Evolutionary conservation across 2,113 vertebrate species (phyloP).

Genomic region (Pachycephala philippinensis): DNA sequence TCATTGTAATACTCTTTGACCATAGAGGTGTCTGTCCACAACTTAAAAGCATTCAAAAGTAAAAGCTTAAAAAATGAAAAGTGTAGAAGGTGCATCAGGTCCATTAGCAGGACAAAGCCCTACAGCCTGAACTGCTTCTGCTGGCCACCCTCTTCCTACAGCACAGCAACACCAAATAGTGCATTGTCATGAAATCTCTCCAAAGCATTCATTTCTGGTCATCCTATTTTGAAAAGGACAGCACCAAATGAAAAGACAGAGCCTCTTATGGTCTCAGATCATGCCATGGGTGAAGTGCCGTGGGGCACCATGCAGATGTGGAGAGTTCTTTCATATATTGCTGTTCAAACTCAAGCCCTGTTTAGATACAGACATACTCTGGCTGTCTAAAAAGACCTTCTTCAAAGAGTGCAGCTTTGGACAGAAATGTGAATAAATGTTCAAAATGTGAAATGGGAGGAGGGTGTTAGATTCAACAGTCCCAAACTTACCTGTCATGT

Average conservation of each 20-base stretch:
- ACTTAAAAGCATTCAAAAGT: background rate
- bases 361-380: background rate
- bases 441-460: background rate
- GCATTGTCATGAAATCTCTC: background rate
- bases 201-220: background rate
- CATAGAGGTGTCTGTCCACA: background rate
- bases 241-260: background rate
- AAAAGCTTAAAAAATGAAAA: background rate
- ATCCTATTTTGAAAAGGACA: background rate
- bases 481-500: background rate
- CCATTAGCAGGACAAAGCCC: background rate
- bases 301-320: accelerated
- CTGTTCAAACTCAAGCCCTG: background rate
- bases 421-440: background rate
- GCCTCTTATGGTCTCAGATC: accelerated
- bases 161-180: background rate
- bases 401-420: background rate
- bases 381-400: background rate
- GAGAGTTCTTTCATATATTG: background rate
- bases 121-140: background rate
- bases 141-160: background rate
- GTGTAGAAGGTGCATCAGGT: background rate
- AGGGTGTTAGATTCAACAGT: background rate
- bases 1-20: background rate
- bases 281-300: background rate